Base-by-base conservation (phyloP, 2,113 vertebrate species). In the Gymnobelideus leadbeateri region DNA sequence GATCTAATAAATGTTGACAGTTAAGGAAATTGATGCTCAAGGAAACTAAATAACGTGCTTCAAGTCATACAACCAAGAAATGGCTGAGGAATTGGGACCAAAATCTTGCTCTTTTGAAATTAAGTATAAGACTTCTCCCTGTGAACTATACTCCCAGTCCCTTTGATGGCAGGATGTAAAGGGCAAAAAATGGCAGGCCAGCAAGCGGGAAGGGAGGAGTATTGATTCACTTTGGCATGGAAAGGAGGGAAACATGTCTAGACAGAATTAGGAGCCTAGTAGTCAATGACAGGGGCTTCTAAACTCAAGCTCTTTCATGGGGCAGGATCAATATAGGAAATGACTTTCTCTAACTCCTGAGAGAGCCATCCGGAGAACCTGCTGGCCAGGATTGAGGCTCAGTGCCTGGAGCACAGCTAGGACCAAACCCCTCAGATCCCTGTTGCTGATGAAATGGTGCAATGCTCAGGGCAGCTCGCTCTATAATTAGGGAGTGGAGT, bases 401-500 rank as follows among this genome's bases (percentile, higher is more conserved):
- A 25, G 93, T n/a, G 68, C 89, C 91, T 89, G 46, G 94, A 97
- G 94, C 51, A 90, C 94, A 61, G 84, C 92, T 91, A 50, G 95
- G 93, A 51, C 96, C 97, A 98, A 97, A 92, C 98, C 97, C 96
- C 96, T 98, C 96, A 97, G 96, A 97, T 97, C 96, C 96, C 97
- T 98, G 98, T 96, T 98, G 98, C 49, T 0, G 98, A 94, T 97
- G 97, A 96, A 98, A 97, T 98, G 98, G 98, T 98, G 98, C 98
- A 98, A 98, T 98, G 97, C 97, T 97, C 96, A 96, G 97, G 98
- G 97, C 98, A 98, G 68, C n/a, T n/a, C 7, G 68, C 68, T 98
- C 98, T 98, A 89, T 98, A 98, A 98, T 98, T 98, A 99, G 96
- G 97, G 98, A 98, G 97, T 96, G 97, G 97, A 98, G 97, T n/a